Evolutionary conservation across 2,888 invertebrate species (phyloP), one percentile per base, ranked within the genome.

Genomic region (Megalurothrips usitatus): DNA sequence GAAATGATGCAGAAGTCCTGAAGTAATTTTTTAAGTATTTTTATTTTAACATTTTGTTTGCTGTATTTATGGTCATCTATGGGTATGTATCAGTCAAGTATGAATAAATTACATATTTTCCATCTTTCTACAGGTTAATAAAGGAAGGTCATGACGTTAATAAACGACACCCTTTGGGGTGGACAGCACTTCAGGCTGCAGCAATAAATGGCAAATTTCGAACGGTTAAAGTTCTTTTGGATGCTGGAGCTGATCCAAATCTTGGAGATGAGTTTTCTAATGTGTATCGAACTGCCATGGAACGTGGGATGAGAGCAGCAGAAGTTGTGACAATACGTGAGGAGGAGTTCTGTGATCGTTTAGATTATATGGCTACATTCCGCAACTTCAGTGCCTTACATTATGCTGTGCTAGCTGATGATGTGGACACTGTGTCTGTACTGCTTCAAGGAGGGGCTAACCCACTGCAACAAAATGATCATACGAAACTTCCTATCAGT

Each of bases 341-440:
- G 86, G 93, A 94, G 83, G 95, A 96, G 87, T 97, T 97, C 88
- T 92, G 92, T 84, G 90, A 91, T 84, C 87, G 90, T 78, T 89
- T 93, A 86, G 89, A 88, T 82, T 86, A 90, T 84, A 90, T 92
- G 84, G 94, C 94, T 0, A 93, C 92, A 12, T 96, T 95, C 87
- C 90, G 92, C 83, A 96, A 95, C 52, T 96, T 95, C 88, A 96
- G 96, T 81, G 92, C 96, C 80, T 89, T 97, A 83, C 96, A 97
- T 87, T 97, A 97, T 89, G 96, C 96, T 14, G 94, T 93, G 80
- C 88, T 97, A 79, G 90, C 91, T 1, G 93, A 96, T 88, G 91
- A 93, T 83, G 85, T 89, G 4, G 89, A 89, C 34, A 89, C 91
- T 63, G 91, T 94, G 10, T 88, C 90, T 85, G 87, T 91, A 68